Percentiles rank a stretch among this genome's conserved stretches.
phyloP scores from a whole-genome alignment of 2,888 invertebrate genomes.

The Tolmerus cingulatus region DNA sequence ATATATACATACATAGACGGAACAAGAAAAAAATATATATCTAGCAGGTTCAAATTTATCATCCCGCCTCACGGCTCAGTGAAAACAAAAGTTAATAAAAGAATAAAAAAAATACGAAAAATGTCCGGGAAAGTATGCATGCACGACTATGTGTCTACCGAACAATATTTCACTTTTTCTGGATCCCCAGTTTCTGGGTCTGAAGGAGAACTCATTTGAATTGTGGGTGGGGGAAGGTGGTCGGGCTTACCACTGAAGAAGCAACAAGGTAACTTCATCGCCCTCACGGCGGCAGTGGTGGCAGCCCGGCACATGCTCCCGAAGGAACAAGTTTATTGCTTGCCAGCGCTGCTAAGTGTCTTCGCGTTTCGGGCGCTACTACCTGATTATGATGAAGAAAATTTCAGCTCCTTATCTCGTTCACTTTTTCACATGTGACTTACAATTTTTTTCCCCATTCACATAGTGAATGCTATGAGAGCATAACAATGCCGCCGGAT shows the following conservation, averaged over 20 bases:
- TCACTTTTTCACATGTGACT: slow-evolving; percentile 29
- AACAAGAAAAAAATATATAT: not conserved
- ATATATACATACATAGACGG: not conserved
- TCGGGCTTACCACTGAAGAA: not conserved
- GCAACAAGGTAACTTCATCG: not conserved
- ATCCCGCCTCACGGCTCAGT: not conserved
- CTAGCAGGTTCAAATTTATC: not conserved
- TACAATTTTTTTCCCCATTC: not conserved
- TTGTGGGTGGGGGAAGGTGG: not conserved
- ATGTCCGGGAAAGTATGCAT: not conserved
- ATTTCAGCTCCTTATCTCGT: not conserved
- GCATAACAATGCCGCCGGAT: not conserved
- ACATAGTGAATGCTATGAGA: not conserved
- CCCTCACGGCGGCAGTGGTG: not conserved
- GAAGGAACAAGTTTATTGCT: slow-evolving; percentile 27
- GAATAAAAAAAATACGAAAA: not conserved
- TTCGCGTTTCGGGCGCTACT: slow-evolving; percentile 18
- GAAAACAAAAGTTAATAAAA: not conserved
- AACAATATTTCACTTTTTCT: slow-evolving; percentile 12
- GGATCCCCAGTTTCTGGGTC: not conserved
- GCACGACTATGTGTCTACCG: not conserved
- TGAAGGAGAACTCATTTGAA: not conserved
- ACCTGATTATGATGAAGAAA: slow-evolving; percentile 35
- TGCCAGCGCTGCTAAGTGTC: slow-evolving; percentile 13
- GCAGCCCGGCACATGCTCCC: not conserved